phyloP scores from a whole-genome alignment of 2,888 invertebrate species.

The Chaitophorus viminalis region DNA sequence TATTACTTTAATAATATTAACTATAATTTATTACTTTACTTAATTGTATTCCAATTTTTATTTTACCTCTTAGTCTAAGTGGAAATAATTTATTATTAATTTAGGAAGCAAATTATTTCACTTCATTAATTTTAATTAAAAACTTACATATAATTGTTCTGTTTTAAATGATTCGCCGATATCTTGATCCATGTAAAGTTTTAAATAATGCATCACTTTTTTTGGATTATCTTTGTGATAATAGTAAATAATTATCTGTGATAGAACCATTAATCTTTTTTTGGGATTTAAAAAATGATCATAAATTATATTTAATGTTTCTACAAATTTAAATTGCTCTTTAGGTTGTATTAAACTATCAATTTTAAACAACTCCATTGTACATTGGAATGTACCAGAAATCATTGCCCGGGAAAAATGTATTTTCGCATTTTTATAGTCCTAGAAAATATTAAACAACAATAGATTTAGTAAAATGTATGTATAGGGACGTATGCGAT shows the following conservation, averaged over 20 bases:
- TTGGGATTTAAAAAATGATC: neutral
- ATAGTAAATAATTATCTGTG: neutral
- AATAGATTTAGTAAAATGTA: neutral
- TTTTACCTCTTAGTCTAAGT: too few species aligned
- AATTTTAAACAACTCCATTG: neutral
- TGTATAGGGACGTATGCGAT: too few species aligned
- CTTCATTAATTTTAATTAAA: too few species aligned
- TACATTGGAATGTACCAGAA: neutral
- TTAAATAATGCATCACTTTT: neutral
- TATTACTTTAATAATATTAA: too few species aligned
- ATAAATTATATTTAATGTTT: neutral
- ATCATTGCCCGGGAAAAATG: conserved; percentile 13
- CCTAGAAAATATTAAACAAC: conserved; percentile 14
- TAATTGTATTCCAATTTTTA: too few species aligned
- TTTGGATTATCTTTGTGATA: neutral
- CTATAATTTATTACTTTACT: too few species aligned
- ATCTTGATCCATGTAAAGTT: neutral
- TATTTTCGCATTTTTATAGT: conserved; percentile 23
- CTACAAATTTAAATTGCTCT: neutral
- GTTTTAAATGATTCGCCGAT: neutral
- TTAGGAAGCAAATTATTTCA: too few species aligned
- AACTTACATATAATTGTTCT: too few species aligned
- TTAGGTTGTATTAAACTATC: neutral
- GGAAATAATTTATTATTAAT: too few species aligned
- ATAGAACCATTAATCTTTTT: neutral